Conservation (phyloP, 1,140 invertebrate species). For the Aphidius gifuensis region DNA sequence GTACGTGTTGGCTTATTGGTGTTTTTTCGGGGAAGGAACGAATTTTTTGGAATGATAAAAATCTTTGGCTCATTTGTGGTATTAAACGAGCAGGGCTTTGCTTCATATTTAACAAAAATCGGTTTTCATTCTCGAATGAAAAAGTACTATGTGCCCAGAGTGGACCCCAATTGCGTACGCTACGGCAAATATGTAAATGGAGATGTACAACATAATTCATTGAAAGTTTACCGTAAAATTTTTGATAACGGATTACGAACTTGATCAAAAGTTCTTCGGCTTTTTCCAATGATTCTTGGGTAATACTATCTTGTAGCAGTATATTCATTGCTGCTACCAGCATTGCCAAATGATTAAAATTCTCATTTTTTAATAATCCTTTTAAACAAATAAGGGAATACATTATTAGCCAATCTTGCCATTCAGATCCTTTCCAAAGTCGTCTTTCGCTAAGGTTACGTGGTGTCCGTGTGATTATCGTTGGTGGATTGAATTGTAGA, state of each 20-base stretch:
- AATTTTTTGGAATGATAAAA: slow-evolving; percentile 21
- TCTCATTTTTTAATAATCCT: slow-evolving; percentile 10
- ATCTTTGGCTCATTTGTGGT: slow-evolving; percentile 20
- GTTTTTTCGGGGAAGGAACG: too few relatives aligned
- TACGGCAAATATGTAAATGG: slow-evolving; percentile 16
- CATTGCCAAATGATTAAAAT: slow-evolving; percentile 7
- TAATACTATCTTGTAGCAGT: slow-evolving; percentile 19
- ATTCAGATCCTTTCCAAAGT: slow-evolving; percentile 23
- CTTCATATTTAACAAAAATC: slow-evolving; percentile 22
- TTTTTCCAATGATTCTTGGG: slow-evolving; percentile 1
- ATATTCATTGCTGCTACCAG: slow-evolving; percentile 7
- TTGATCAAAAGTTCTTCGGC: slow-evolving; percentile 14
- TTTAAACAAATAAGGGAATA: slow-evolving; percentile 18
- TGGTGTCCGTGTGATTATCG: slow-evolving; percentile 16
- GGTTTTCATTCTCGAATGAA: slow-evolving; percentile 25
- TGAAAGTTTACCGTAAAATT: slow-evolving; percentile 15
- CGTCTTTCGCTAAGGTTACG: slow-evolving; percentile 9
- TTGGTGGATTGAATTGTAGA: slow-evolving; percentile 8
- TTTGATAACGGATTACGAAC: slow-evolving; percentile 15
- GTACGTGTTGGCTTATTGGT: too few relatives aligned
- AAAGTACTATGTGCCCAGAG: slow-evolving; percentile 24
- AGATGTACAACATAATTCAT: slow-evolving; percentile 25
- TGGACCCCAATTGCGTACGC: slow-evolving; percentile 27
- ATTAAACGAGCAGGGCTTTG: slow-evolving; percentile 17
- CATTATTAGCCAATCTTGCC: slow-evolving; percentile 18